phyloP scores from a whole-genome alignment of 2,888 invertebrate species.

The Fragum fragum region DNA sequence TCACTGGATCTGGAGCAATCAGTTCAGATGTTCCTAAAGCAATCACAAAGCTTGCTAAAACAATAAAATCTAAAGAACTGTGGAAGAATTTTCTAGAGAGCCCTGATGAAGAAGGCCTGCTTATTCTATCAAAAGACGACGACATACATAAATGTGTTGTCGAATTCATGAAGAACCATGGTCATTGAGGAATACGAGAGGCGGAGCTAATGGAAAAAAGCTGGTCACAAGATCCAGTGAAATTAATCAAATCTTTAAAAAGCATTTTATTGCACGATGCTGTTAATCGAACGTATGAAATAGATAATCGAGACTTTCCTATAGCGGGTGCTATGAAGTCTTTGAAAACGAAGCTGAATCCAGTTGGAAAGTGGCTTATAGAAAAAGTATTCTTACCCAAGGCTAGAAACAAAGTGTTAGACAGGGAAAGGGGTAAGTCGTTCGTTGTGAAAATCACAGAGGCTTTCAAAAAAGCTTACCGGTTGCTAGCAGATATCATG shows the following conservation, averaged over 20 bases:
- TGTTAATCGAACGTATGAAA: background rate
- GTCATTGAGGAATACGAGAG: slow-evolving; percentile 90
- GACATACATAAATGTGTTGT: background rate
- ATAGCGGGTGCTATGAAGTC: slow-evolving; percentile 18
- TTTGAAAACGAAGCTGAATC: slow-evolving; percentile 5
- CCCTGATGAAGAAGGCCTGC: background rate
- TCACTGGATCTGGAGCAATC: background rate
- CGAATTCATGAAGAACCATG: slow-evolving; percentile 90
- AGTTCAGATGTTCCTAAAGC: slow-evolving; percentile 36
- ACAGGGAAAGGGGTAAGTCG: slow-evolving; percentile 90
- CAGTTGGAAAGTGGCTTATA: slow-evolving; percentile 8
- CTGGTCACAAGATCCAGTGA: slow-evolving; percentile 68
- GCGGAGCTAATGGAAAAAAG: slow-evolving; percentile 73
- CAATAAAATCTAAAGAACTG: slow-evolving; percentile 2
- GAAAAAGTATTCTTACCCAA: slow-evolving; percentile 13
- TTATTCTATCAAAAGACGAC: background rate
- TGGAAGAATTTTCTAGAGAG: background rate
- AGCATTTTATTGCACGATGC: slow-evolving; percentile 85
- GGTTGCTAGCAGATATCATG: slow-evolving; percentile 89
- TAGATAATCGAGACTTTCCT: background rate
- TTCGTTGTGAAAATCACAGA: slow-evolving; percentile 87
- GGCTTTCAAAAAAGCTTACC: slow-evolving; percentile 89
- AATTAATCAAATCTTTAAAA: slow-evolving; percentile 86
- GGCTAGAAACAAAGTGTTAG: slow-evolving; percentile 89
- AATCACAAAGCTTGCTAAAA: slow-evolving; percentile 15